A percentile compares a stretch with the other conserved stretches of the same genome.
Evolutionary conservation across 2,113 vertebrate genomes (phyloP).

Genomic region (Notothenia rossii): DNA sequence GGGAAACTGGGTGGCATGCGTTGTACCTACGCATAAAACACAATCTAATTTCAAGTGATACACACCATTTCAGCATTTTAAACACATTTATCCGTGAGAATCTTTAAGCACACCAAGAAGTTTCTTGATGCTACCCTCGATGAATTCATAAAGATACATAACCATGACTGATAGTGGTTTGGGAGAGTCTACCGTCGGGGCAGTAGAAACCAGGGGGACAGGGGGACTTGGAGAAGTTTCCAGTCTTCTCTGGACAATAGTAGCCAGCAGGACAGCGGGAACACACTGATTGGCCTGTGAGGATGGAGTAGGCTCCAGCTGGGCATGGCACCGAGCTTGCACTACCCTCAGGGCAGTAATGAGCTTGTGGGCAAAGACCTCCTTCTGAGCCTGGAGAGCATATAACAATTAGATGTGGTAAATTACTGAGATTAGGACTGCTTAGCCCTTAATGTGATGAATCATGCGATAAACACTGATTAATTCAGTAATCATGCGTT

Average conservation of each 20-base stretch:
- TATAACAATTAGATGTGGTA: constrained; percentile 47
- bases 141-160: neutral
- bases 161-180: neutral
- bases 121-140: neutral
- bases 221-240: constrained; percentile 83
- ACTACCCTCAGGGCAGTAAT: constrained; percentile 89
- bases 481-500: constrained; percentile 53
- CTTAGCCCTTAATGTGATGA: constrained; percentile 51
- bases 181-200: constrained; percentile 85
- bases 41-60: constrained; percentile 5
- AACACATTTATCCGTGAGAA: neutral
- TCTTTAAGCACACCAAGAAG: neutral
- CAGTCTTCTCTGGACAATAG: constrained; percentile 90
- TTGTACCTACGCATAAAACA: constrained; percentile 84
- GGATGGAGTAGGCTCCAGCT: constrained; percentile 90
- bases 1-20: constrained; percentile 89
- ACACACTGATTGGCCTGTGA: constrained; percentile 87
- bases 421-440: constrained; percentile 54
- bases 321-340: constrained; percentile 85
- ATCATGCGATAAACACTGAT: constrained; percentile 46
- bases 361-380: constrained; percentile 87
- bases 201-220: constrained; percentile 94
- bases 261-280: constrained; percentile 89
- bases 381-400: constrained; percentile 70
- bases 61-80: neutral